Evolutionary conservation across 1,140 invertebrate species (phyloP), one percentile per base, ranked within the genome.

Genomic region (Drosophila simulans): DNA sequence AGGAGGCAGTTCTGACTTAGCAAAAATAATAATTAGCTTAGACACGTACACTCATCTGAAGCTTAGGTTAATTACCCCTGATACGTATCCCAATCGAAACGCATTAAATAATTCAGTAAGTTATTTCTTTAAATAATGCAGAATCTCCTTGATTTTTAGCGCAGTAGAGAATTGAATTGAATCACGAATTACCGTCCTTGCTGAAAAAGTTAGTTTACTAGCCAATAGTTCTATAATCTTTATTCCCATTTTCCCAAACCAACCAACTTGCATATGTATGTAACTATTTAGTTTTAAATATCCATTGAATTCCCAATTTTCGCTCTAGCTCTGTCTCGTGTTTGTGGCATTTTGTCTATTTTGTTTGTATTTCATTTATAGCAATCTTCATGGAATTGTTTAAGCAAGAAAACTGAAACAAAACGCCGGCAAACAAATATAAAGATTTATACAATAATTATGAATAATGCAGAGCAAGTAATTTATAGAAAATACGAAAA

Each of bases 371-470:
- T 68, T 59, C 49, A 54, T 57, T 55, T 68, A 54, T 58, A 77
- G 54, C 37, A 56, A 75, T 55, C 48, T 62, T 68, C 56, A 77
- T 77, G 68, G 58, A 76, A 71, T 79, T 69, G 80, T 71, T 75
- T 66, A 60, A 59, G 62, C 52, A 73, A 64, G 56, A 80, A 66
- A 63, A 63, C 51, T 55, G 59, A 53, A 68, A 76, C 46, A 39
- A 66, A 60, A 52, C 58, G 13, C 59, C 63, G 57, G 77, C 55
- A 66, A 77, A 81, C 54, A 76, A 66, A 72, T 79, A 78, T 79
- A 79, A 89, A 84, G 84, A 84, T 89, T 84, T 84, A 89, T 89
- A 89, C 63, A 65, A 89, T 89, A 77, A 89, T 70, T 88, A 89
- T 74, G 45, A 82, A 77, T 76, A 88, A 86, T 88, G 84, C 80